Evolutionary conservation across 92 coral and sea anemone genomes (phyloP), one percentile per base, ranked within the genome.

Genomic region (Phenganax subtilis): DNA sequence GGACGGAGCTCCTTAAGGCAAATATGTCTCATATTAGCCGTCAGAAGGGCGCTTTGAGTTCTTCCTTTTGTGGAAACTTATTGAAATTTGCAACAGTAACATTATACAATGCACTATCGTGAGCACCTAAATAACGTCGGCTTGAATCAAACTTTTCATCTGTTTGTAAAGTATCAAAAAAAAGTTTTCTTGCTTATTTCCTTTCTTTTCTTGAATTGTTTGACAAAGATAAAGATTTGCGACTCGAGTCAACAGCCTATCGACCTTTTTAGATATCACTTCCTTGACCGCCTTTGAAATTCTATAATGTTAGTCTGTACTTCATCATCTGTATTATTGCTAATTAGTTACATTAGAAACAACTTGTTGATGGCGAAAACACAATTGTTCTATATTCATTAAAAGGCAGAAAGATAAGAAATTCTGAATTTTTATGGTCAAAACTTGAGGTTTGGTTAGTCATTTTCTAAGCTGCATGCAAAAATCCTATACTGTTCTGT

Each of bases 141-240:
- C 6, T 68, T 37, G n/a, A 75, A 75, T 54, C 7, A 14, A 20
- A n/a, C 65, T 51, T 10, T 55, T 28, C 15, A 75, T 64, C 28
- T 63, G 55, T 79, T 51, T 20, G 54, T 31, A 61, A 77, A 77
- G 65, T 77, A 77, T 79, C 74, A 79, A 65, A 55, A 54, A 55
- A 30, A 62, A 61, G 82, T 77, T 77, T 77, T 79, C 74, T 64
- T 63, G 54, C 52, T 11, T 65, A 79, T 79, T 79, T 79, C 83
- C 83, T 79, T 64, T 63, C 44, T 29, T 47, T 79, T 65, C 58
- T 63, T 79, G 57, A n/a, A 79, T 79, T 79, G 83, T 79, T 79
- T 79, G 83, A 55, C 72, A 63, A 79, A 79, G 83, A 51, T 65
- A 79, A 79, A 79, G 83, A 64, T 55, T 64, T 64, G 55, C 55